phyloP scores from a whole-genome alignment of 2,797 vertebrate genomes.

The Mycteria americana region DNA sequence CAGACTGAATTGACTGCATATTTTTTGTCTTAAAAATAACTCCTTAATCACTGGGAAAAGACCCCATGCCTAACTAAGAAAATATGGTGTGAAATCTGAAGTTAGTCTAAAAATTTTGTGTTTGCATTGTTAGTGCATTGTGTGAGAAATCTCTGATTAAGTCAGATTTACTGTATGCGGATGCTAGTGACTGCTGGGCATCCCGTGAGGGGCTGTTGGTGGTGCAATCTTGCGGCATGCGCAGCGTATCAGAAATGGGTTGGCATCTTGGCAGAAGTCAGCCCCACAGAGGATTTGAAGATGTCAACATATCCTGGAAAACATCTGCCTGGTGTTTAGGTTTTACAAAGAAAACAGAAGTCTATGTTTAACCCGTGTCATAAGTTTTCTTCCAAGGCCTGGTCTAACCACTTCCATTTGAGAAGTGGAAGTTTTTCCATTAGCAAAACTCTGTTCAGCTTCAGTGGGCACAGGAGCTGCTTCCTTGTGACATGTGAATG shows the following conservation, averaged over 20 bases:
- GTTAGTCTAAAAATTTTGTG: background rate
- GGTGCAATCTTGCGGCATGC: accelerated
- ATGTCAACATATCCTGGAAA: background rate
- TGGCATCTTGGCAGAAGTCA: background rate
- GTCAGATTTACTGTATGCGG: background rate
- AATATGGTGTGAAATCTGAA: background rate
- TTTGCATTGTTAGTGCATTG: background rate
- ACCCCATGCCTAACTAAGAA: slow-evolving; percentile 6
- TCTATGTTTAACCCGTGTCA: background rate
- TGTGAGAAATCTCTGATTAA: background rate
- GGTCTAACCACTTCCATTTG: background rate
- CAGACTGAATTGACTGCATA: background rate
- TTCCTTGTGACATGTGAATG: background rate
- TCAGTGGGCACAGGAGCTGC: background rate
- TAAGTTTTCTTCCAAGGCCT: background rate
- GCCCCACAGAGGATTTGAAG: background rate
- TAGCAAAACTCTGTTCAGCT: background rate
- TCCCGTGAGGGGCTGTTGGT: background rate
- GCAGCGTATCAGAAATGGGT: accelerated
- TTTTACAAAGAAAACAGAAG: background rate
- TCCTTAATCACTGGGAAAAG: background rate
- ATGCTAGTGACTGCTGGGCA: accelerated
- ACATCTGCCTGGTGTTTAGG: background rate
- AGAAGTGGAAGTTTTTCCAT: background rate
- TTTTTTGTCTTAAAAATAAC: slow-evolving; percentile 57